Evolutionary conservation across 1,140 invertebrate genomes (phyloP).

Genomic region (Gyrodactylus salaris): DNA sequence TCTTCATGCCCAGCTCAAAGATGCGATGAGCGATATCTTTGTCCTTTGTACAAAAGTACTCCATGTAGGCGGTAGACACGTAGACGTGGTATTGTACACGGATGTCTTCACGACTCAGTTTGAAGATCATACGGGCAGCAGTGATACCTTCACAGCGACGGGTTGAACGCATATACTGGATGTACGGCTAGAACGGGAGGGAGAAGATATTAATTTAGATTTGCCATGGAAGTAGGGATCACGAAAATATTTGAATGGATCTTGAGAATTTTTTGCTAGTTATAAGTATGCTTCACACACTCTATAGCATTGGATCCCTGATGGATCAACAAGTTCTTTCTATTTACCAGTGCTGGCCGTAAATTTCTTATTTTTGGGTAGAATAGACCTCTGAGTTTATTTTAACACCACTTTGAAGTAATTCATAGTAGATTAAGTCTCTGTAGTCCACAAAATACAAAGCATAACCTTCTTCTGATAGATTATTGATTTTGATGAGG

Average conservation of each 20-base stretch:
- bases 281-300: too few relatives aligned
- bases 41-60: conserved; percentile 96
- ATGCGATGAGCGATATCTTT: conserved; percentile 88
- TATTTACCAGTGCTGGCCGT: too few relatives aligned
- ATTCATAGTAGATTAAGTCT: too few relatives aligned
- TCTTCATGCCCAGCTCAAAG: conserved; percentile 83
- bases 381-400: too few relatives aligned
- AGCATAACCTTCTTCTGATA: too few relatives aligned
- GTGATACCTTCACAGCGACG: conserved; percentile 83
- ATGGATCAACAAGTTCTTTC: too few relatives aligned
- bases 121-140: conserved; percentile 64
- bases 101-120: conserved; percentile 58
- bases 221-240: conserved; percentile 7
- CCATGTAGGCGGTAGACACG: conserved; percentile 79
- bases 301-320: too few relatives aligned
- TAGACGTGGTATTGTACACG: conserved; percentile 60
- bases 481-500: too few relatives aligned
- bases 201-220: background rate
- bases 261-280: too few relatives aligned
- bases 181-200: conserved; percentile 32
- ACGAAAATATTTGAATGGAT: background rate
- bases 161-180: conserved; percentile 96
- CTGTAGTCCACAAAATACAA: too few relatives aligned
- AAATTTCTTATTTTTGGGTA: too few relatives aligned
- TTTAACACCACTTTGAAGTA: too few relatives aligned